Conservation (phyloP, 2,113 vertebrate genomes). For the Centropus bengalensis region DNA sequence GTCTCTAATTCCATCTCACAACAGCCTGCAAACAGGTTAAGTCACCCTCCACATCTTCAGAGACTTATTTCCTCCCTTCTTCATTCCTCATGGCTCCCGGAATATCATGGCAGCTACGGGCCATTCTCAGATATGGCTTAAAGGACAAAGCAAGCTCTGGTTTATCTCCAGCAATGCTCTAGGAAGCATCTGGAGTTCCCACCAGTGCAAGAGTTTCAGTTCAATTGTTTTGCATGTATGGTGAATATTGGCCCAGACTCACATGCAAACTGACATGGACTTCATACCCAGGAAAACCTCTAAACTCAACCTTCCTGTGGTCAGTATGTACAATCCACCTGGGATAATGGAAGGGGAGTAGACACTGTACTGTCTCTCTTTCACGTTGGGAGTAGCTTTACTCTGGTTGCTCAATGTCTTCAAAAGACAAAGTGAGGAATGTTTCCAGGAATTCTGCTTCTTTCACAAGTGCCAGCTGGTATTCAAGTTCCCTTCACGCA, state of each 20-base stretch:
- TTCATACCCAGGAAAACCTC: not conserved
- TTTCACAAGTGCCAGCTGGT: not conserved
- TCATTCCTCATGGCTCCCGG: accelerated
- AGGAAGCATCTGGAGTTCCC: not conserved
- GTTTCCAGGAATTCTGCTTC: not conserved
- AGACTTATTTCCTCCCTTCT: not conserved
- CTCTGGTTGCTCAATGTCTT: not conserved
- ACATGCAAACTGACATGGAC: not conserved
- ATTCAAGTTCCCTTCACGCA: not conserved
- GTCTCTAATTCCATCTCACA: not conserved
- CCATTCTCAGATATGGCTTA: not conserved
- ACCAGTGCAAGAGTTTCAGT: not conserved
- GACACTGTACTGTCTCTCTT: not conserved
- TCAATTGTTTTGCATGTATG: not conserved
- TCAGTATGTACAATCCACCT: not conserved
- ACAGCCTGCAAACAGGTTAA: not conserved
- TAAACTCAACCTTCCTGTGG: not conserved
- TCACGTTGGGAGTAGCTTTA: not conserved
- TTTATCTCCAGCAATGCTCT: not conserved
- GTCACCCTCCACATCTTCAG: not conserved
- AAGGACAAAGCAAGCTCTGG: not conserved
- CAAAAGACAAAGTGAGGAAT: not conserved
- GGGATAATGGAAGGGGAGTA: not conserved
- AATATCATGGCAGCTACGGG: accelerated
- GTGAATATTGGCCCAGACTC: not conserved